Evolutionary conservation across 2,888 invertebrate genomes (phyloP).

Genomic region (Lasioglossum calceatum): DNA sequence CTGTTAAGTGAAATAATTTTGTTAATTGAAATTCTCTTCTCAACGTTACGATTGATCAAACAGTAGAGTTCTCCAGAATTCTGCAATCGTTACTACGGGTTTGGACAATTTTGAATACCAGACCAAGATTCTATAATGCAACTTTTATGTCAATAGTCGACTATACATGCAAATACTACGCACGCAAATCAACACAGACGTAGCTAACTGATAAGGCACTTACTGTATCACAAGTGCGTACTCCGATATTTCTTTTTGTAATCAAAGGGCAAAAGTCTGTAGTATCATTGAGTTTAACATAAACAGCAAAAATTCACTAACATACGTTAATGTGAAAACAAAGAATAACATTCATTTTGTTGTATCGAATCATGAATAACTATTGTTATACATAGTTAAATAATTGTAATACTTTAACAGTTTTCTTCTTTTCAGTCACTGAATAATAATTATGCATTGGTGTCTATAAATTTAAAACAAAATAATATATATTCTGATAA

Average conservation of each 20-base stretch:
- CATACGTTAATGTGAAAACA: neutral
- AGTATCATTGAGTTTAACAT: neutral
- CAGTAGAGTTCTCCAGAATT: neutral
- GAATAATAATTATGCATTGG: neutral
- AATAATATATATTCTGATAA: neutral
- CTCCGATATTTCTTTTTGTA: neutral
- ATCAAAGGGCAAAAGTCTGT: neutral
- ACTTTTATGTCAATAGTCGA: constrained; percentile 56
- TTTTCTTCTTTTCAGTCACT: neutral
- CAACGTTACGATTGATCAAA: neutral
- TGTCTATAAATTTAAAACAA: neutral
- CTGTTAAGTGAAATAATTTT: neutral
- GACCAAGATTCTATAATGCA: constrained; percentile 53
- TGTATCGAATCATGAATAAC: neutral
- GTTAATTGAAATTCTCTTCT: neutral
- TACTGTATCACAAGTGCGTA: constrained; percentile 34
- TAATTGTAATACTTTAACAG: neutral
- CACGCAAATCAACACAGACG: constrained; percentile 26
- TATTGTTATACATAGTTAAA: neutral
- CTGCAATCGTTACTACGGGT: constrained; percentile 31
- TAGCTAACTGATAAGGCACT: constrained; percentile 41
- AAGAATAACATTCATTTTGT: neutral
- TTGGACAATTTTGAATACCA: constrained; percentile 44
- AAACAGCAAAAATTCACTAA: neutral
- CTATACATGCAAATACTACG: constrained; percentile 17